Evolutionary conservation across 1,140 invertebrate species (phyloP), one percentile per base, ranked within the genome.

Genomic region (Theocolax elegans): DNA sequence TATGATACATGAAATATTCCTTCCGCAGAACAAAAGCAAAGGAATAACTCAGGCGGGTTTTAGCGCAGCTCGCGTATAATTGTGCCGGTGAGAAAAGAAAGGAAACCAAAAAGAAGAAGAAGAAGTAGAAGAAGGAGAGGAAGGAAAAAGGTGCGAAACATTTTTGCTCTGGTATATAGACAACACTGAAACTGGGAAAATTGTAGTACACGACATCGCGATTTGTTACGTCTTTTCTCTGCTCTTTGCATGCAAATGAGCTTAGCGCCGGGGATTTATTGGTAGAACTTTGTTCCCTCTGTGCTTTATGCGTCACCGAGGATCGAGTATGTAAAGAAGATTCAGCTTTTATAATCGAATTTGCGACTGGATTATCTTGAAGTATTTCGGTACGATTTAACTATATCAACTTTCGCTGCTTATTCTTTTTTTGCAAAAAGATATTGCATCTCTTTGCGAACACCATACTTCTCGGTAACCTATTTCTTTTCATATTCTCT

Each of bases 171-270:
- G 10, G 21, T 46, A 6, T 8, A 49, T 21, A 10, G 1, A 10
- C 1, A 3, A 25, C 4, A 51, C 3, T 51, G 10, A 21, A 12
- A 27, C 12, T 19, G 12, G 9, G 42, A 23, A 48, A 48, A 48
- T 48, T 48, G 25, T n/a, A 62, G 42, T 62, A 48, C 42, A 62
- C 42, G 58, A 29, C 27, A 42, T 48, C 25, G 25, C 25, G 25
- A 62, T 62, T 42, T 62, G 58, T 62, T 48, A 48, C 40, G 42
- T 62, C 25, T 48, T 62, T 27, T 54, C 25, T 10, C 27, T 51
- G 13, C 42, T 62, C 42, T 48, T 62, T 48, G 58, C 58, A 48
- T 62, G 58, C 25, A 48, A 46, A 62, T 48, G 58, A 59, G 38
- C 38, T 25, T 4, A 12, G 38, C 31, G 13, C 49, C 13, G 3